phyloP scores from a whole-genome alignment of 2,797 vertebrate genomes.

The Coluber constrictor region DNA sequence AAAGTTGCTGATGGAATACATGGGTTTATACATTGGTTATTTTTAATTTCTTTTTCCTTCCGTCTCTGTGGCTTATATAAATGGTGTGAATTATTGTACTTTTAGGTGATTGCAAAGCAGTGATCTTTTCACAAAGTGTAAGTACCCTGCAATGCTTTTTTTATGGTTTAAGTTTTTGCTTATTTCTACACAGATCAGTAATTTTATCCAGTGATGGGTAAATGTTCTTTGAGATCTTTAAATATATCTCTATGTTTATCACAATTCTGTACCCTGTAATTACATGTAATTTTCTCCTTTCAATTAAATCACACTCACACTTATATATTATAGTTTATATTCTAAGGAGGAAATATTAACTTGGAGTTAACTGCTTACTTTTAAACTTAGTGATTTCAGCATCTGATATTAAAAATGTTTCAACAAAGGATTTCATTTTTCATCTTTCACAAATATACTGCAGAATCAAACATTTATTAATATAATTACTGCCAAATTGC shows the following conservation, averaged over 20 bases:
- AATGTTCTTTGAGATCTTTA: neutral
- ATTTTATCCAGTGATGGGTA: neutral
- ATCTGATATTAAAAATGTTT: neutral
- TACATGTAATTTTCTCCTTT: neutral
- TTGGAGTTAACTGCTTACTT: neutral
- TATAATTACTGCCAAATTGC: neutral
- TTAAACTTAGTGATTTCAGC: neutral
- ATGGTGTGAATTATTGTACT: neutral
- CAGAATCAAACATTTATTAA: neutral
- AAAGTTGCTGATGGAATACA: neutral
- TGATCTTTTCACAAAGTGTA: neutral
- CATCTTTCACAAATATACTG: neutral
- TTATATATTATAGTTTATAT: neutral
- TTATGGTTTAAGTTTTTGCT: neutral
- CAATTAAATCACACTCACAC: neutral
- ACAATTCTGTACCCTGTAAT: neutral
- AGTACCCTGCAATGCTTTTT: neutral
- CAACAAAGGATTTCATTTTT: neutral
- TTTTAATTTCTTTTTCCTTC: neutral
- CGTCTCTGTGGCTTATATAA: too few species aligned
- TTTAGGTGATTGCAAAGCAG: neutral
- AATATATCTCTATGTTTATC: neutral
- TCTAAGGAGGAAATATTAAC: neutral
- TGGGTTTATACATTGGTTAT: constrained; percentile 34
- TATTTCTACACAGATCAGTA: neutral